Evolutionary conservation across 2,797 vertebrate genomes (phyloP), one percentile per base, ranked within the genome.

Genomic region (Antrozous pallidus): DNA sequence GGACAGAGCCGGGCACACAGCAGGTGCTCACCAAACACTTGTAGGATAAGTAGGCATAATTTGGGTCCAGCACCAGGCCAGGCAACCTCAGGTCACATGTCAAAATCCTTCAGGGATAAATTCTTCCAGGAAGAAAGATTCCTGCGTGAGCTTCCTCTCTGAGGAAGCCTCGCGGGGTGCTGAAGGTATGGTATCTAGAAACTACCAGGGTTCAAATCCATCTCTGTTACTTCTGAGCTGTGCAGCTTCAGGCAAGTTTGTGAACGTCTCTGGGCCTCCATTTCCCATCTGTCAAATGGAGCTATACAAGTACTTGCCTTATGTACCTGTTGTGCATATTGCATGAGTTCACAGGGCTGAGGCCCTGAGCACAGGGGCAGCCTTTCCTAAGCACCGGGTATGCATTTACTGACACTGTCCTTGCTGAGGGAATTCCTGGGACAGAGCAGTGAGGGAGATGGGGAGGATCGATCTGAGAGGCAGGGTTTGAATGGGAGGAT

Each of bases 291-390:
- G 42, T 73, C 26, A 49, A 77, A 49, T 4, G 22, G 45, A 69
- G 28, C 38, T 9, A 28, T 26, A 8, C 51, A 40, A 54, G 18
- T 6, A 18, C 5, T 20, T 36, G 65, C 42, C 54, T 42, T 24
- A 0, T 0, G 0, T 4, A 65, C 8, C 4, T 26, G 9, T 5
- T 24, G 38, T 7, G 26, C 3, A 2, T 1, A 6, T 2, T 42
- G 17, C 13, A 18, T 2, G 16, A 12, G 42, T 13, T 31, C 6
- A 18, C 0, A 5, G 8, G 31, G 26, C 12, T 4, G 28, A 47
- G 40, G 47, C 26, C 47, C 26, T 16, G 2, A 28, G 56, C 26
- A 47, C 3, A 31, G 71, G 11, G 22, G 36, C 0, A 1, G 65
- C 0, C 0, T 36, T 26, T 58, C 3, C 12, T 3, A 22, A n/a